phyloP scores from a whole-genome alignment of 2,797 vertebrate genomes.

The Alosa sapidissima region DNA sequence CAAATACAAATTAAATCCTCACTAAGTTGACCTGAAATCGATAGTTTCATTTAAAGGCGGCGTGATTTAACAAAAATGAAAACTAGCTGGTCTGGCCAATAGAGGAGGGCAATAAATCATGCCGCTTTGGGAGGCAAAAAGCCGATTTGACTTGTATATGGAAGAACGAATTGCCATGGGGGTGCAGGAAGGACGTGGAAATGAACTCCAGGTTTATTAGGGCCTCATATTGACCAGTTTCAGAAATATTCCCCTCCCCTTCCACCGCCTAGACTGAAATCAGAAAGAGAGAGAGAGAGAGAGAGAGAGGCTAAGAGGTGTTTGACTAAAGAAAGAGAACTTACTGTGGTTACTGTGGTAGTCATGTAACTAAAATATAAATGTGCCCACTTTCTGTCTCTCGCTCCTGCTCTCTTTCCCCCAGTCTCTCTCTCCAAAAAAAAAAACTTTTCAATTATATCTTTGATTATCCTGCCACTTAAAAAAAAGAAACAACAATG shows the following conservation, averaged over 20 bases:
- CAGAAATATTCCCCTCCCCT: slow-evolving; percentile 60
- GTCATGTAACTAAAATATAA: slow-evolving; percentile 25
- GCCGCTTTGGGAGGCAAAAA: slow-evolving; percentile 87
- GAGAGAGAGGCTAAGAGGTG: slow-evolving; percentile 17
- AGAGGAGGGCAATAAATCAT: slow-evolving; percentile 97
- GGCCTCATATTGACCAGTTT: slow-evolving; percentile 76
- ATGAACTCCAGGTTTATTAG: slow-evolving; percentile 81
- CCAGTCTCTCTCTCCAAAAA: background rate
- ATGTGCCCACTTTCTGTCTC: background rate
- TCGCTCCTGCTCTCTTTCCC: background rate
- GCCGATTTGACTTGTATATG: slow-evolving; percentile 97
- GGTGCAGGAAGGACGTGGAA: slow-evolving; percentile 66
- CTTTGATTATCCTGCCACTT: slow-evolving; percentile 20
- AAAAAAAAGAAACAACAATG: slow-evolving; percentile 11
- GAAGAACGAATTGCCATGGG: slow-evolving; percentile 76
- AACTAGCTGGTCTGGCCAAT: slow-evolving; percentile 95
- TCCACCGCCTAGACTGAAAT: slow-evolving; percentile 54
- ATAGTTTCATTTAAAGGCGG: slow-evolving; percentile 98
- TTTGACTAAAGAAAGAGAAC: background rate
- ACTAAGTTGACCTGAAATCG: slow-evolving; percentile 98
- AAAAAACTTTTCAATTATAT: slow-evolving; percentile 17
- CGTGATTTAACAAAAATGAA: slow-evolving; percentile 99
- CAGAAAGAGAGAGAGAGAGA: slow-evolving; percentile 45
- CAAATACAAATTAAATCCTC: slow-evolving; percentile 99
- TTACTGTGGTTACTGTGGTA: slow-evolving; percentile 4